phyloP scores from a whole-genome alignment of 2,113 vertebrate species.

The Actenoides lindsayi region DNA sequence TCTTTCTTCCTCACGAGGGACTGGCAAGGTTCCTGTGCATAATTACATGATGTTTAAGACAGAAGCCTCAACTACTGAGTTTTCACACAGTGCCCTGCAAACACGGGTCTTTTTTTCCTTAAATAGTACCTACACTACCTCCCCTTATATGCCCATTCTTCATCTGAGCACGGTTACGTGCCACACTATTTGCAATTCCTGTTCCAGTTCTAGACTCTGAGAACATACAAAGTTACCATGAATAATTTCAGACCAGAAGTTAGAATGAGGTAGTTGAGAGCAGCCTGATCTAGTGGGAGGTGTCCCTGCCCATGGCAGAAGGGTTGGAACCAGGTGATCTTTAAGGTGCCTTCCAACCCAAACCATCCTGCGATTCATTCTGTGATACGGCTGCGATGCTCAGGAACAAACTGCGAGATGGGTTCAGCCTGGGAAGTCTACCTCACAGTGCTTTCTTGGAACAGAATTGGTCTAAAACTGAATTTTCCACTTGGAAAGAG shows the following conservation, averaged over 20 bases:
- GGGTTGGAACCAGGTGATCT: neutral
- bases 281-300: neutral
- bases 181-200: neutral
- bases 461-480: neutral
- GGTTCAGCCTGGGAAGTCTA: neutral
- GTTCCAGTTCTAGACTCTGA: neutral
- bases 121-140: neutral
- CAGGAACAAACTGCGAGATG: neutral
- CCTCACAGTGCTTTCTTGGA: neutral
- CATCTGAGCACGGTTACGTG: neutral
- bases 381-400: neutral
- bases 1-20: constrained; percentile 13
- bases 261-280: neutral
- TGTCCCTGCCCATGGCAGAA: neutral
- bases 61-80: neutral
- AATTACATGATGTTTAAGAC: constrained; percentile 12
- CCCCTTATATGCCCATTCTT: neutral
- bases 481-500: neutral
- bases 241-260: neutral
- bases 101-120: neutral
- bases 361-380: neutral
- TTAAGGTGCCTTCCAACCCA: neutral
- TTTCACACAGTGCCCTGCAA: constrained; percentile 11
- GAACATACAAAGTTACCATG: neutral
- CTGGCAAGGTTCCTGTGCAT: constrained; percentile 29